These are phyloP conservation scores for Trichonephila clavata DNA, from an alignment of 1,140 invertebrate genomes.

Conservation along the genomic window DNA sequence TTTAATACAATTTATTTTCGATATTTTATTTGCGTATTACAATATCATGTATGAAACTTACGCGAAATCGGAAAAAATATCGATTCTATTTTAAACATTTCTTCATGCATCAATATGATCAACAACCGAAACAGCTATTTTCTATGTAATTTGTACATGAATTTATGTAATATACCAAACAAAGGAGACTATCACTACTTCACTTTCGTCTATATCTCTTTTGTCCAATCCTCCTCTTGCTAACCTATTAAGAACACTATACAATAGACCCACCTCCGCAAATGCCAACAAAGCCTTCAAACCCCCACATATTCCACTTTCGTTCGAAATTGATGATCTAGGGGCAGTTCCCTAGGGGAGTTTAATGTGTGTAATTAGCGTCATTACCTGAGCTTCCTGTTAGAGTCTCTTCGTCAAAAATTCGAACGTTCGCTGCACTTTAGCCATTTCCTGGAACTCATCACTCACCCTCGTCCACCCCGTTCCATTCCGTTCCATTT, in stretches of 20 bases:
- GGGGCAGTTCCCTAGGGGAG: conserved; percentile 9
- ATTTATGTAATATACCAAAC: neutral
- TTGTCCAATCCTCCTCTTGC: neutral
- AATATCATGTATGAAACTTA: no score
- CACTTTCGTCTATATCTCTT: neutral
- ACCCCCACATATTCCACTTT: neutral
- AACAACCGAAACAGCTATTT: neutral
- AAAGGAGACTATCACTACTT: conserved; percentile 20
- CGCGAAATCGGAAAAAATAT: no score
- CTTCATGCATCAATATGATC: neutral
- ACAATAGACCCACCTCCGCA: neutral
- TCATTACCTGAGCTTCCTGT: conserved; percentile 54
- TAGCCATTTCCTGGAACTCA: conserved; percentile 43
- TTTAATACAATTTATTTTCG: no score
- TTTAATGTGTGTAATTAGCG: conserved; percentile 48
- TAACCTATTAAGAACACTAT: conserved; percentile 17
- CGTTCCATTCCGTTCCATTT: neutral
- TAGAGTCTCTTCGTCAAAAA: neutral
- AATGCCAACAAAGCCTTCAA: neutral
- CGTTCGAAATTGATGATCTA: neutral
- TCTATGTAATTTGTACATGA: neutral
- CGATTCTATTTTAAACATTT: neutral
- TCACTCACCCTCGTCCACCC: conserved; percentile 39
- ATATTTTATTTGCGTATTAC: no score
- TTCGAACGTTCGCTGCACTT: conserved; percentile 28